Percentiles rank a stretch among this genome's conserved stretches.
These are phyloP conservation scores for Hippopotamus amphibius DNA, from an alignment of 2,113 vertebrate genomes.

Conservation along the genomic window DNA sequence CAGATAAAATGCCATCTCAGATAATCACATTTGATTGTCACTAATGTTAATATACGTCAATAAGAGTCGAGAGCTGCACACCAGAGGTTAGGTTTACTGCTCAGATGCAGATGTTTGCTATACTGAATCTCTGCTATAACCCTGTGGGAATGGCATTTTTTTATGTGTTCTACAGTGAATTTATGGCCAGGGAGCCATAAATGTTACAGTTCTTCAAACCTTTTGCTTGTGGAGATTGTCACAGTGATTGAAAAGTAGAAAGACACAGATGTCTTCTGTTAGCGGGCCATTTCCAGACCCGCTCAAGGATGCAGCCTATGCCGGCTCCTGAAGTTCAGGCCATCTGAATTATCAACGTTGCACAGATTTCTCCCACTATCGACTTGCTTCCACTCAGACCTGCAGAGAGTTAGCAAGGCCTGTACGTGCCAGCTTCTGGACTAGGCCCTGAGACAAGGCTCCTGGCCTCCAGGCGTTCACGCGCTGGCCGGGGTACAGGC, in stretches of 20 bases:
- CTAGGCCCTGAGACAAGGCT: background rate
- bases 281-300: conserved; percentile 32
- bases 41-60: conserved; percentile 80
- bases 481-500: too few relatives aligned
- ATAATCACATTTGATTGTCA: conserved; percentile 80
- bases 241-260: conserved; percentile 55
- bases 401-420: background rate
- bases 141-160: conserved; percentile 76
- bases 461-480: background rate
- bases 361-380: background rate
- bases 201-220: conserved; percentile 75
- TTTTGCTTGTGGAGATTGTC: conserved; percentile 75
- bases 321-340: background rate
- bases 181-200: conserved; percentile 76
- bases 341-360: background rate
- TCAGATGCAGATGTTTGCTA: conserved; percentile 80
- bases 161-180: conserved; percentile 76
- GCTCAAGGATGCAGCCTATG: background rate
- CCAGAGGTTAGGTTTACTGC: conserved; percentile 82
- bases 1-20: conserved; percentile 76
- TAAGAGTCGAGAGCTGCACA: conserved; percentile 22
- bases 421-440: background rate
- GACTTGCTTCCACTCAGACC: background rate
- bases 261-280: conserved; percentile 69
- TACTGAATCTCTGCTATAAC: conserved; percentile 73